Evolutionary conservation across 2,113 vertebrate genomes (phyloP).

Genomic region (Nicator chloris): DNA sequence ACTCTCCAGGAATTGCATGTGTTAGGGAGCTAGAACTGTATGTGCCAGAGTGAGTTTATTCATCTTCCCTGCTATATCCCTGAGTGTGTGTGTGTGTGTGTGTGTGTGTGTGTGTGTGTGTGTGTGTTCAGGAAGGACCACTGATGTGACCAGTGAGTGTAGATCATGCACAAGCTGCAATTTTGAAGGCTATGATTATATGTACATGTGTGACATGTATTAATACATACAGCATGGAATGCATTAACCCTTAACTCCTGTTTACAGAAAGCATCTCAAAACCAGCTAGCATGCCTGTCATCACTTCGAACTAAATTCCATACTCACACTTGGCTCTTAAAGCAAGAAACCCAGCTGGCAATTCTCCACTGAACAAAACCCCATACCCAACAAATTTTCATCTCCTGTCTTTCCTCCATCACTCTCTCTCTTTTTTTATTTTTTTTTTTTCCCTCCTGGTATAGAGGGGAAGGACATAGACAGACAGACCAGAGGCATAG

Average conservation of each 20-base stretch:
- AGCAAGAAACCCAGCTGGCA: conserved; percentile 53
- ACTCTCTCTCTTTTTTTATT: not conserved
- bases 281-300: conserved; percentile 57
- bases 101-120: not conserved
- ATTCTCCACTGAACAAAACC: conserved; percentile 35
- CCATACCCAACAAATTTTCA: conserved; percentile 49
- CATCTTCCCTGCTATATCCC: not conserved
- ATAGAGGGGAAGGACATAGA: not conserved
- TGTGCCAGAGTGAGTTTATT: conserved; percentile 20
- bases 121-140: not conserved
- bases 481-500: not conserved
- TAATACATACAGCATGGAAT: conserved; percentile 24
- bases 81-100: not conserved
- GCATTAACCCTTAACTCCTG: conserved; percentile 65
- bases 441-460: rapidly evolving
- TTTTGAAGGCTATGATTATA: not conserved
- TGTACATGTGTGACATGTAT: conserved; percentile 1
- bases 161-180: not conserved
- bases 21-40: not conserved
- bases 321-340: conserved; percentile 42
- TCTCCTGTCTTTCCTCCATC: not conserved
- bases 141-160: not conserved
- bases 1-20: conserved; percentile 34
- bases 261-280: conserved; percentile 59
- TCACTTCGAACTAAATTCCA: conserved; percentile 65